These are phyloP conservation scores for Drosophila phalerata DNA, from an alignment of 2,888 invertebrate species.

Conservation along the genomic window DNA sequence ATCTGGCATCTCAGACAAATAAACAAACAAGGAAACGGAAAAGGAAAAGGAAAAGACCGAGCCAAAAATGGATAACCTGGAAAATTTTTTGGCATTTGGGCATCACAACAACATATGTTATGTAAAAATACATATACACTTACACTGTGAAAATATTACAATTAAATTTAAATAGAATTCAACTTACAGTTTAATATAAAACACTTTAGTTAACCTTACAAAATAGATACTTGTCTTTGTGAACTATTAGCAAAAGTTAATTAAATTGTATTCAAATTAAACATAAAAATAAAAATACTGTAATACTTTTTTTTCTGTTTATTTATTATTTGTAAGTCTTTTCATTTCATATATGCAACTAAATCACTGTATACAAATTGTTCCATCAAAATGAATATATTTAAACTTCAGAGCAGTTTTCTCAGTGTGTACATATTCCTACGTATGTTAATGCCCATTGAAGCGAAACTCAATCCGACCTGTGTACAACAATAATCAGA, in stretches of 20 bases:
- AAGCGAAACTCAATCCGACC: slow-evolving; percentile 16
- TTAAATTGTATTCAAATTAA: not conserved
- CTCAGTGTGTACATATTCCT: not conserved
- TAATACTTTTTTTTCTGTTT: no score
- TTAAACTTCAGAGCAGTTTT: not conserved
- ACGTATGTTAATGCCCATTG: slow-evolving; percentile 10
- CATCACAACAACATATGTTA: slow-evolving; percentile 7
- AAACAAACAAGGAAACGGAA: slow-evolving; percentile 41
- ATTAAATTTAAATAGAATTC: not conserved
- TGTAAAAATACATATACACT: not conserved
- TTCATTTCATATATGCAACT: no score
- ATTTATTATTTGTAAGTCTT: not conserved
- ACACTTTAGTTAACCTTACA: not conserved
- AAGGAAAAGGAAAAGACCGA: slow-evolving; percentile 19
- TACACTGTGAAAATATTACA: not conserved
- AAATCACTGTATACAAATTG: no score
- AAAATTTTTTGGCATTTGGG: slow-evolving; percentile 51
- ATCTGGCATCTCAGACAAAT: slow-evolving; percentile 49
- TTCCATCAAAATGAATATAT: not conserved
- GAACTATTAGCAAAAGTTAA: not conserved
- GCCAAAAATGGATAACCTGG: slow-evolving; percentile 20
- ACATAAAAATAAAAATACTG: no score
- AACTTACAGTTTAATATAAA: not conserved
- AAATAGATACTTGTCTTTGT: not conserved
- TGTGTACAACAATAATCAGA: slow-evolving; percentile 38